A percentile compares a stretch with the other conserved stretches of the same genome.
These are phyloP conservation scores for Rana temporaria DNA, from an alignment of 2,113 vertebrate genomes.

Conservation along the genomic window DNA sequence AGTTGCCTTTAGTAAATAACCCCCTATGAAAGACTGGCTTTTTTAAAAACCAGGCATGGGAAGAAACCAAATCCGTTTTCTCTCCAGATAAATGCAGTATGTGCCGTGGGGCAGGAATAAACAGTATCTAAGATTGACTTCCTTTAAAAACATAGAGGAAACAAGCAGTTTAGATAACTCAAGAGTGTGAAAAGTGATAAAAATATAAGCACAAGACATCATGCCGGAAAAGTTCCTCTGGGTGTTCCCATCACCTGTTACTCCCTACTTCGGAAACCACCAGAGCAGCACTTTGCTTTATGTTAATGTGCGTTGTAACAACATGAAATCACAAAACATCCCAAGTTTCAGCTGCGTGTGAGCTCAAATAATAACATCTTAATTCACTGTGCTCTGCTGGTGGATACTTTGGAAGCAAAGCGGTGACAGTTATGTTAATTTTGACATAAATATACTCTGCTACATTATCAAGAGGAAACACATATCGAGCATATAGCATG, in stretches of 20 bases:
- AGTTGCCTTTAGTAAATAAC: too few species aligned
- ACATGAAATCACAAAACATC: slow-evolving; percentile 2
- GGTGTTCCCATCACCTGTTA: background rate
- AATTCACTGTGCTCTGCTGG: background rate
- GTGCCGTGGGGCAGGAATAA: background rate
- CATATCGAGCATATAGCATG: background rate
- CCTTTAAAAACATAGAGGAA: background rate
- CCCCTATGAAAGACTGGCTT: too few species aligned
- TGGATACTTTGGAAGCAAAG: slow-evolving; percentile 8
- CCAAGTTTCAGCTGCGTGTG: slow-evolving; percentile 10
- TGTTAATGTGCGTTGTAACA: background rate
- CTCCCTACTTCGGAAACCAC: background rate
- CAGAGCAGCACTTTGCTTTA: background rate
- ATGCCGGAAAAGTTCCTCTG: background rate
- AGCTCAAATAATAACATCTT: slow-evolving; percentile 14
- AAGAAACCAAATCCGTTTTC: background rate
- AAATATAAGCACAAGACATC: background rate
- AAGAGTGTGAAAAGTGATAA: slow-evolving; percentile 5
- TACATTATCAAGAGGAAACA: slow-evolving; percentile 18
- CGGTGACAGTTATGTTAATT: background rate
- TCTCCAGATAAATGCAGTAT: background rate
- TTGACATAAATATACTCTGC: slow-evolving; percentile 17
- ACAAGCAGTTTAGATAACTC: background rate
- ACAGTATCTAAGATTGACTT: background rate
- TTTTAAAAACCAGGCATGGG: background rate